These are phyloP conservation scores for Cerastis leucographa DNA, from an alignment of 2,888 invertebrate genomes.

Conservation along the genomic window DNA sequence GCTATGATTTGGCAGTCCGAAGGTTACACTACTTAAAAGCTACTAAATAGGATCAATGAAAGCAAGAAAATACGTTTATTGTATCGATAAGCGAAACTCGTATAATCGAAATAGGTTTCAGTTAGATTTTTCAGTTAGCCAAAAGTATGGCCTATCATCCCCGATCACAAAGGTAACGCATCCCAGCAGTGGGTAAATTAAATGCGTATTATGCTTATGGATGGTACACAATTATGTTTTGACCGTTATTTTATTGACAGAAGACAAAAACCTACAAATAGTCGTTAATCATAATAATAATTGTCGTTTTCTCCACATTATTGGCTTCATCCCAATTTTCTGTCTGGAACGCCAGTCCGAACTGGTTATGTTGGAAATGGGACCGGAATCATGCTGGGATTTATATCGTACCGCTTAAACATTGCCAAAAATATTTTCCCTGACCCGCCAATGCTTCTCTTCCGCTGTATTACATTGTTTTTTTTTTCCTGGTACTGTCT, in stretches of 20 bases:
- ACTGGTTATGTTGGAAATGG: constrained; percentile 19
- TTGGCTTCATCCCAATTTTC: constrained; percentile 31
- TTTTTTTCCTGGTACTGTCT: background rate
- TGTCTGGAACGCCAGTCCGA: constrained; percentile 7
- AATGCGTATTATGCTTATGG: background rate
- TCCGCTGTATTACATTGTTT: background rate
- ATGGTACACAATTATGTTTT: background rate
- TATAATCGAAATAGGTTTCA: too few species aligned
- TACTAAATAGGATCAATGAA: too few species aligned
- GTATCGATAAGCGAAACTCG: too few species aligned
- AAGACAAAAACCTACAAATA: background rate
- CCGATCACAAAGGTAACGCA: too few species aligned
- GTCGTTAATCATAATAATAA: constrained; percentile 21
- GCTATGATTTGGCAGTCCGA: too few species aligned
- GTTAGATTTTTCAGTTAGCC: too few species aligned
- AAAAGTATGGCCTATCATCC: too few species aligned
- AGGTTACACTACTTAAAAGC: too few species aligned
- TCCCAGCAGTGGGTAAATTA: background rate
- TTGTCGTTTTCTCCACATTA: constrained; percentile 18
- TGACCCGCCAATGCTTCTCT: background rate
- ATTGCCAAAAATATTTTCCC: constrained; percentile 26
- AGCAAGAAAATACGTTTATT: too few species aligned
- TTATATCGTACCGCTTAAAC: constrained; percentile 37
- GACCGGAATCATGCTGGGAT: constrained; percentile 30
- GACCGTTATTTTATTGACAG: background rate